Percentiles rank a stretch among this genome's conserved stretches.
Conservation (phyloP, 1,140 invertebrate genomes). For the Tribolium castaneum region DNA sequence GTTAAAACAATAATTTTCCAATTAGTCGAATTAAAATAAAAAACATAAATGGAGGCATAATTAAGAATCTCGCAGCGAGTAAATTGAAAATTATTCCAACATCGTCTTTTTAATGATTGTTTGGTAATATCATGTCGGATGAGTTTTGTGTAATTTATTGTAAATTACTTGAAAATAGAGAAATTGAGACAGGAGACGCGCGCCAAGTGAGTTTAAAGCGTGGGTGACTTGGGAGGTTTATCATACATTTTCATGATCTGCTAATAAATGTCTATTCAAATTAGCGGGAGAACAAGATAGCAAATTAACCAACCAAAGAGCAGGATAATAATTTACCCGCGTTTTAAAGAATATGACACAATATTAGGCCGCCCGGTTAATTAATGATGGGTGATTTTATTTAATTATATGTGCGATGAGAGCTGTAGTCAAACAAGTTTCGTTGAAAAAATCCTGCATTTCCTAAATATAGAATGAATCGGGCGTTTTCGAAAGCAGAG, state of each 20-base stretch:
- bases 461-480: background rate
- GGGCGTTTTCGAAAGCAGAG: background rate
- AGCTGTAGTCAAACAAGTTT: background rate
- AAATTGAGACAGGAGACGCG: background rate
- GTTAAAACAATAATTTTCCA: background rate
- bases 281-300: constrained; percentile 32
- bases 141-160: background rate
- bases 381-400: constrained; percentile 10
- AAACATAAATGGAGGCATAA: background rate
- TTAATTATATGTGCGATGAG: constrained; percentile 21
- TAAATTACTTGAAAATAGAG: background rate
- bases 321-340: constrained; percentile 19
- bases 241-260: constrained; percentile 34
- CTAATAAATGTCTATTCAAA: constrained; percentile 37
- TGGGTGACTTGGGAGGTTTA: constrained; percentile 12
- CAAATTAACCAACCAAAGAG: constrained; percentile 21
- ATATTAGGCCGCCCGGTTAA: constrained; percentile 9
- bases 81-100: background rate
- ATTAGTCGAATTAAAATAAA: background rate
- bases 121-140: background rate
- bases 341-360: constrained; percentile 25
- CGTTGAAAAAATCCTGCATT: background rate
- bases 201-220: constrained; percentile 1
- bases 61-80: background rate
- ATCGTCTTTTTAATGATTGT: background rate